Evolutionary conservation across 2,797 vertebrate genomes (phyloP).

Genomic region (Poeciliopsis paucimaculata): DNA sequence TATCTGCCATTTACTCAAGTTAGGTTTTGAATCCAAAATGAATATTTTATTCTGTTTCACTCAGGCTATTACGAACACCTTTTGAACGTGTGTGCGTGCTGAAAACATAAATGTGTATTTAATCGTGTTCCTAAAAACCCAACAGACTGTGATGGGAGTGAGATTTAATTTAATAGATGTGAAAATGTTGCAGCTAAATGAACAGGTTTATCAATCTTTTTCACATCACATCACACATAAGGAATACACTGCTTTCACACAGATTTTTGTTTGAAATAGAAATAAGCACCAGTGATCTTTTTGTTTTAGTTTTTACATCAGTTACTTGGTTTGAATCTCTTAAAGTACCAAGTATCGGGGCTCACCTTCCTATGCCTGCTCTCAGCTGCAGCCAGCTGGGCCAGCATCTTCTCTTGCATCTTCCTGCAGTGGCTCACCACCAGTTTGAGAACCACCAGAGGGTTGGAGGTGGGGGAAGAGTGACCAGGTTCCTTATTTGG

Average conservation of each 20-base stretch:
- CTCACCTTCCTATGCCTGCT: slow-evolving; percentile 92
- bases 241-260: neutral
- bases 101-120: neutral
- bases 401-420: slow-evolving; percentile 97
- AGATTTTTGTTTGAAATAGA: neutral
- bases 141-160: neutral
- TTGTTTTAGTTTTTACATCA: neutral
- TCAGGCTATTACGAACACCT: neutral
- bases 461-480: slow-evolving; percentile 82
- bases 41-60: neutral
- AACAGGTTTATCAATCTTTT: neutral
- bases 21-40: neutral
- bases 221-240: neutral
- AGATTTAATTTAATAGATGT: neutral
- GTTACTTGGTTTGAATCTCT: neutral
- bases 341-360: neutral
- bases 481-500: slow-evolving; percentile 83
- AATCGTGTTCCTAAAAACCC: neutral
- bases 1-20: neutral
- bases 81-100: neutral
- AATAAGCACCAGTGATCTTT: no score
- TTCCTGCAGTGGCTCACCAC: slow-evolving; percentile 96
- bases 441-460: slow-evolving; percentile 89
- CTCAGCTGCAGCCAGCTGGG: slow-evolving; percentile 92
- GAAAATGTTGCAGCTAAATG: neutral